Percentiles rank a stretch among this genome's conserved stretches.
phyloP scores from a whole-genome alignment of 1,140 invertebrate genomes.

The Maconellicoccus hirsutus region DNA sequence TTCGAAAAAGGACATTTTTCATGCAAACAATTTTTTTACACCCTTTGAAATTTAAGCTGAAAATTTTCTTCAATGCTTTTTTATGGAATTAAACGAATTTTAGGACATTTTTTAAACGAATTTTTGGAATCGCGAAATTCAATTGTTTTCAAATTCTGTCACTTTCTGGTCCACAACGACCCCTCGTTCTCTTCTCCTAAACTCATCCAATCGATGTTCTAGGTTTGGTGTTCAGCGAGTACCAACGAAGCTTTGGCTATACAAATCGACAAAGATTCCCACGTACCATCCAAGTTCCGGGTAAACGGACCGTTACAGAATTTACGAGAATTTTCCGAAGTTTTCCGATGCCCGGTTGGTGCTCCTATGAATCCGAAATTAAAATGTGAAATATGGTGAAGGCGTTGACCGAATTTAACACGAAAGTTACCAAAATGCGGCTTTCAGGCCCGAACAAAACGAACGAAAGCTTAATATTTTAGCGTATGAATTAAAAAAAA shows the following conservation, averaged over 20 bases:
- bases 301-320: constrained; percentile 86
- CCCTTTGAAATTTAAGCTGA: no score
- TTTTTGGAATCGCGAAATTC: no score
- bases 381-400: constrained; percentile 88
- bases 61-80: no score
- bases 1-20: no score
- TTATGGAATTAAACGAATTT: no score
- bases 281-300: constrained; percentile 62
- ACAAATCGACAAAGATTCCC: constrained; percentile 78
- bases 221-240: constrained; percentile 79
- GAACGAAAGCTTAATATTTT: no score
- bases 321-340: constrained; percentile 70
- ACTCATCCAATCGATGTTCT: not conserved
- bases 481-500: no score
- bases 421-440: not conserved
- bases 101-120: no score
- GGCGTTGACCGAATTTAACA: not conserved
- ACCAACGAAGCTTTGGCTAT: constrained; percentile 64
- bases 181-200: not conserved
- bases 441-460: no score
- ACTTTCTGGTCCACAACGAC: no score
- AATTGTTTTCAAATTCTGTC: no score
- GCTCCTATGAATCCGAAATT: constrained; percentile 78
- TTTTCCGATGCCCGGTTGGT: constrained; percentile 68
- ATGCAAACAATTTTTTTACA: no score